Base-by-base conservation (phyloP, 2,888 invertebrate species). In the Candidula unifasciata region DNA sequence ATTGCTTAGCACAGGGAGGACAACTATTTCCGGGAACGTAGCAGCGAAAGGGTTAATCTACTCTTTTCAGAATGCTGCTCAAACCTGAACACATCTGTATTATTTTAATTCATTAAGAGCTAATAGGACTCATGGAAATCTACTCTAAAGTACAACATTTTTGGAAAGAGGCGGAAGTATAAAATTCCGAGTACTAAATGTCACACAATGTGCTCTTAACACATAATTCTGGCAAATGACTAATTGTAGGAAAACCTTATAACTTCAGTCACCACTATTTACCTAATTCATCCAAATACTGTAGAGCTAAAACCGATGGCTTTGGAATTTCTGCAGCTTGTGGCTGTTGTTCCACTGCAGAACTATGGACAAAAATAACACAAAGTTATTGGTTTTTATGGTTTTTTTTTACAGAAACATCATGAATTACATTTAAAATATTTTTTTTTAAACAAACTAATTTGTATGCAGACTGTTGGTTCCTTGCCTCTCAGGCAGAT, bases 271-370 rank as follows among this genome's bases (percentile, higher is more conserved):
- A 52, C 0, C 8, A n/a, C 30, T 37, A 73, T 86, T 81, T 85
- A 91, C 91, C 89, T 60, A 92, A 84, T 79, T 88, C 88, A 52
- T 91, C 89, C 24, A 92, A 77, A 76, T 91, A 92, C 33, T 89
- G 89, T 30, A 91, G 60, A 33, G 91, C 92, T 74, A 88, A 89
- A 27, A 87, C 83, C 71, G 88, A 89, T 6, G 91, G 87, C 52
- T 87, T 83, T n/a, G 92, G 91, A 69, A 88, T 76, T 64, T 90
- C 89, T 69, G 86, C 86, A 24, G 86, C 66, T 27, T 30, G 68
- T 0, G 66, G 33, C 16, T 3, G 44, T 27, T 37, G 82, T 6
- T 60, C 74, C 3, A 33, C 18, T 18, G 69, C 6, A 30, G 74
- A 74, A 33, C 74, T 74, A 44, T 54, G 54, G 33, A 74, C 21